These are phyloP conservation scores for Martes flavigula DNA, from an alignment of 2,797 vertebrate species.

Conservation along the genomic window DNA sequence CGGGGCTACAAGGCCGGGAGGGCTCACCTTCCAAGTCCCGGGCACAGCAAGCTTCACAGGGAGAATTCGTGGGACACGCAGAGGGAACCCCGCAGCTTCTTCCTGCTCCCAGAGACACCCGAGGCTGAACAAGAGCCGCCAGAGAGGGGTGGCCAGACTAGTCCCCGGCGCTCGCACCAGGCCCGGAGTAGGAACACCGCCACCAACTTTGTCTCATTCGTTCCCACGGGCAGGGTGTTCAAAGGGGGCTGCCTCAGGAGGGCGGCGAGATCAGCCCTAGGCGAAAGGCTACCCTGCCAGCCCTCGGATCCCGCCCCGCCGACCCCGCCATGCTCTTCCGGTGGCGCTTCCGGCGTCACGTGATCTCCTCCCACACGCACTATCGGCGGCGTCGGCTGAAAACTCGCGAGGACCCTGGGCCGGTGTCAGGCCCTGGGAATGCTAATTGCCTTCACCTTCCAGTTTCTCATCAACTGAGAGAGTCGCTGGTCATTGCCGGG, in stretches of 20 bases:
- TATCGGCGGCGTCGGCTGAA: neutral
- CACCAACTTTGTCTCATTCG: neutral
- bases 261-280: neutral
- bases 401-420: neutral
- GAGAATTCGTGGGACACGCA: too few relatives aligned
- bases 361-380: too few relatives aligned
- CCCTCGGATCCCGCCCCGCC: too few relatives aligned
- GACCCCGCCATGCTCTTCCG: too few relatives aligned
- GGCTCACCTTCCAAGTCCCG: neutral
- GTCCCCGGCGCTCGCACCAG: neutral
- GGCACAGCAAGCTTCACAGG: neutral
- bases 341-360: neutral
- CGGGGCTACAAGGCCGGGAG: accelerated
- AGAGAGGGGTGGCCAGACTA: neutral
- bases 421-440: neutral
- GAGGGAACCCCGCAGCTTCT: accelerated
- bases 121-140: neutral
- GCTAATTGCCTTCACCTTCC: neutral
- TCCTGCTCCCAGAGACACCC: neutral
- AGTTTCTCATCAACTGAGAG: neutral
- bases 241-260: neutral
- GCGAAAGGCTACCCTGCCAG: neutral
- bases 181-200: neutral
- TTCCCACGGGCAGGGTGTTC: neutral
- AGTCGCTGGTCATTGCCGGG: neutral